A percentile compares a stretch with the other conserved stretches of the same genome.
phyloP scores from a whole-genome alignment of 2,113 vertebrate genomes.

The Gracilinanus agilis region DNA sequence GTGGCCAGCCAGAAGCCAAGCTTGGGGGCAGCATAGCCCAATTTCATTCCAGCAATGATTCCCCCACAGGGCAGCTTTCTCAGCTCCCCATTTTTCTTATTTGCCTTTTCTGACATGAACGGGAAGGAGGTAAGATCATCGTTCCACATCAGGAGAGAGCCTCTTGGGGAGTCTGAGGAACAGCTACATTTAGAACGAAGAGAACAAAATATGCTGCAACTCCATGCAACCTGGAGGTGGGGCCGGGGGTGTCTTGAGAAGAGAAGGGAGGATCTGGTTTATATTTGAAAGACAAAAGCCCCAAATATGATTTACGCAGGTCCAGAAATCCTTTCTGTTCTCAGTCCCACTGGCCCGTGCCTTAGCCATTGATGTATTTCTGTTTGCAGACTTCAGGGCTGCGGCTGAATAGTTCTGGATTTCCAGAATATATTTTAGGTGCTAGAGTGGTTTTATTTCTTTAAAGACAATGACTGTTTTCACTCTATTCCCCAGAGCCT shows the following conservation, averaged over 20 bases:
- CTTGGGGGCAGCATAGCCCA: fast-evolving
- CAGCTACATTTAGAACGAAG: background rate
- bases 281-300: background rate
- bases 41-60: fast-evolving
- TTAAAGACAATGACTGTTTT: background rate
- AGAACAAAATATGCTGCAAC: fast-evolving
- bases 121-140: background rate
- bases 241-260: background rate
- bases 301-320: too few species aligned
- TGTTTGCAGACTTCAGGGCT: background rate
- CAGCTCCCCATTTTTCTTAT: background rate
- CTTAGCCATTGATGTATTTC: background rate
- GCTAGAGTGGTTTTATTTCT: background rate
- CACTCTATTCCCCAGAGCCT: background rate
- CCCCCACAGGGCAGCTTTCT: fast-evolving
- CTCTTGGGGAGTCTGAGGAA: background rate
- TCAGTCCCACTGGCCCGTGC: background rate
- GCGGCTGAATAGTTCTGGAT: slow-evolving; percentile 15
- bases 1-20: background rate
- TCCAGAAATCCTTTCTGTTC: fast-evolving
- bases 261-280: fast-evolving
- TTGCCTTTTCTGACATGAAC: background rate
- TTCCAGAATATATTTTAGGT: background rate
- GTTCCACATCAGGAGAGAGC: background rate
- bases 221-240: background rate